Percentiles rank a stretch among this genome's conserved stretches.
These are phyloP conservation scores for rabbit (Oryctolagus cuniculus) DNA, from an alignment of 2,113 vertebrate genomes.

Conservation along the genomic window DNA sequence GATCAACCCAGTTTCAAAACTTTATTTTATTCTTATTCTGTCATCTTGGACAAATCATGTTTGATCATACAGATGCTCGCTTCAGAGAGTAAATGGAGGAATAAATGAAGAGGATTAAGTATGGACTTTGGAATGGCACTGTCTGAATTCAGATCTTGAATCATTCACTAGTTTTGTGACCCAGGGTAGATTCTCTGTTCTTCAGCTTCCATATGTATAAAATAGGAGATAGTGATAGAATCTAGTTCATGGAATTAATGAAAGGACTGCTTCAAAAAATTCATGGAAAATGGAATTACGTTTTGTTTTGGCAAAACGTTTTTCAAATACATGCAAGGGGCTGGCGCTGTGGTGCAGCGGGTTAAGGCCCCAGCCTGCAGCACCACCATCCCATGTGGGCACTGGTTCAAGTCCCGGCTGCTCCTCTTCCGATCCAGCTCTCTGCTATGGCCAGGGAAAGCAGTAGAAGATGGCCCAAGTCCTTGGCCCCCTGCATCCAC, in stretches of 20 bases:
- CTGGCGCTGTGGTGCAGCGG: no score
- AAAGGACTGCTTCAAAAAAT: not conserved
- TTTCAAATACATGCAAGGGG: no score
- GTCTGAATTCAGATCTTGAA: not conserved
- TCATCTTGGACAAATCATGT: not conserved
- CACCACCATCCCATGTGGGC: no score
- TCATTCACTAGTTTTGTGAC: not conserved
- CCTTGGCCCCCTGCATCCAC: no score
- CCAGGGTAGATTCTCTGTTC: not conserved
- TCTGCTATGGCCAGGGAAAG: no score
- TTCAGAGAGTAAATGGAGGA: not conserved
- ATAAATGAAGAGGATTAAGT: not conserved
- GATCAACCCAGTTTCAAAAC: not conserved
- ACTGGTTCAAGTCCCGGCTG: no score
- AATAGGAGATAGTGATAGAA: not conserved
- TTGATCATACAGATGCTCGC: not conserved
- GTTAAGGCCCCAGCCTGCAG: no score
- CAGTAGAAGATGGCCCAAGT: no score
- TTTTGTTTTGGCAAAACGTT: no score
- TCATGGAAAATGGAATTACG: no score
- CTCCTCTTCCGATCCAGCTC: no score
- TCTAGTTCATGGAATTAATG: not conserved
- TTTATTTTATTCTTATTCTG: not conserved
- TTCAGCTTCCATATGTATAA: slow-evolving; percentile 42
- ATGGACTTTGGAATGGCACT: not conserved